Percentiles rank a stretch among this genome's conserved stretches.
Evolutionary conservation across 2,113 vertebrate species (phyloP).

Genomic region (Cercocebus atys): DNA sequence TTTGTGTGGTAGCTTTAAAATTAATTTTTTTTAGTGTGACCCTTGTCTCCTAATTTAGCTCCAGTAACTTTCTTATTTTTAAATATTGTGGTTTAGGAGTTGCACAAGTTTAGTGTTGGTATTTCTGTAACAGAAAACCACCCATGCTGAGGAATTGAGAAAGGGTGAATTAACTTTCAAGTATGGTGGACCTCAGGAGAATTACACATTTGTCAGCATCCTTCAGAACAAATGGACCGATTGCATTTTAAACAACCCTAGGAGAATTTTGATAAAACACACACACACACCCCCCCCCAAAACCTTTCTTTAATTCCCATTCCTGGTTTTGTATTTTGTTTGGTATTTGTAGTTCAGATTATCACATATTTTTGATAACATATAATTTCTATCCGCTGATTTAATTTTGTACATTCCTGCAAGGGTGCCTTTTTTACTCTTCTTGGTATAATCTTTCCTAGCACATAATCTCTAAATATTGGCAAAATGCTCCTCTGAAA

Average conservation of each 20-base stretch:
- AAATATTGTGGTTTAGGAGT: constrained; percentile 24
- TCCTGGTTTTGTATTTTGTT: background rate
- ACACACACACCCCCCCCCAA: background rate
- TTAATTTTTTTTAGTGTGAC: background rate
- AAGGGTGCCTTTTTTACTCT: background rate
- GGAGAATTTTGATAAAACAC: background rate
- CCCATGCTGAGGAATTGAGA: constrained; percentile 33
- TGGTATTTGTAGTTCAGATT: background rate
- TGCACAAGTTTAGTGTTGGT: constrained; percentile 43
- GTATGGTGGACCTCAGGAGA: background rate
- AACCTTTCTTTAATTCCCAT: background rate
- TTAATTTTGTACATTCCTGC: background rate
- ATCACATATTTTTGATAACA: background rate
- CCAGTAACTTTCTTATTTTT: constrained; percentile 63
- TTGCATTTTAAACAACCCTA: constrained; percentile 23
- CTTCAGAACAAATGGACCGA: background rate
- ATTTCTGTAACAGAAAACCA: constrained; percentile 61
- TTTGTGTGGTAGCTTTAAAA: background rate
- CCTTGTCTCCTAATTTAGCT: constrained; percentile 30
- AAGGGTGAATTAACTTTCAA: constrained; percentile 36
- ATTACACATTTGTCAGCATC: background rate
- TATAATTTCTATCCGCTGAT: background rate
- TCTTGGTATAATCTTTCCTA: background rate
- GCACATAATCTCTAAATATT: background rate
- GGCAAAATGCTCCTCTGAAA: background rate